These are phyloP conservation scores for Bellardia pandia DNA, from an alignment of 2,888 invertebrate species.

Conservation along the genomic window DNA sequence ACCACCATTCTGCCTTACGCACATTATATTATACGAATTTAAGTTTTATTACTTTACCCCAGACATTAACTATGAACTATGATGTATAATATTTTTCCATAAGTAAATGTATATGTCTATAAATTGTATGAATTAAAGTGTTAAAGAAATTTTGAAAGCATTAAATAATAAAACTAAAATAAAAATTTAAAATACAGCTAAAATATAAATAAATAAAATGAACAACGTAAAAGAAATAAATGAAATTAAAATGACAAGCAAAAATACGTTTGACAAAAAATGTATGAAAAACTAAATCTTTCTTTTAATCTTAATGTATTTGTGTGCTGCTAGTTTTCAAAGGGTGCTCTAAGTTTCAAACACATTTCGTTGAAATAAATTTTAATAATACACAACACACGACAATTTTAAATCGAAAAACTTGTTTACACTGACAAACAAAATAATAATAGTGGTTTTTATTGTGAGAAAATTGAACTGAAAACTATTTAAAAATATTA, in stretches of 20 bases:
- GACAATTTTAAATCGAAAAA: neutral
- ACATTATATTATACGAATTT: neutral
- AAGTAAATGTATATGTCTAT: slow-evolving; percentile 2
- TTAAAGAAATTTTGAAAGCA: neutral
- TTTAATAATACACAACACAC: slow-evolving; percentile 18
- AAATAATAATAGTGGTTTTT: neutral
- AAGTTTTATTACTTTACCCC: slow-evolving; percentile 43
- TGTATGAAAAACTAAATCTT: slow-evolving; percentile 60
- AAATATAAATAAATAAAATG: neutral
- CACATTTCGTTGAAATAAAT: slow-evolving; percentile 48
- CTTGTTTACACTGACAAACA: neutral
- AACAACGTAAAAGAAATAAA: neutral
- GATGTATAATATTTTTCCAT: slow-evolving; percentile 25
- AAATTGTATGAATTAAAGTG: slow-evolving; percentile 29
- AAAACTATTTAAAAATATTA: too few relatives aligned
- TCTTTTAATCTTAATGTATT: slow-evolving; percentile 50
- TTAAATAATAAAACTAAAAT: slow-evolving; percentile 21
- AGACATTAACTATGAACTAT: slow-evolving; percentile 37
- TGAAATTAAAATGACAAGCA: slow-evolving; percentile 1
- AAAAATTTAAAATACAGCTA: neutral
- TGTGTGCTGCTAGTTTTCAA: slow-evolving; percentile 14
- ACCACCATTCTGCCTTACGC: too few relatives aligned
- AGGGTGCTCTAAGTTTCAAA: neutral
- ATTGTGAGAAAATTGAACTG: too few relatives aligned
- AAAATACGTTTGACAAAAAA: neutral